phyloP scores from a whole-genome alignment of 2,113 vertebrate species.

The Muntiacus muntjak region DNA sequence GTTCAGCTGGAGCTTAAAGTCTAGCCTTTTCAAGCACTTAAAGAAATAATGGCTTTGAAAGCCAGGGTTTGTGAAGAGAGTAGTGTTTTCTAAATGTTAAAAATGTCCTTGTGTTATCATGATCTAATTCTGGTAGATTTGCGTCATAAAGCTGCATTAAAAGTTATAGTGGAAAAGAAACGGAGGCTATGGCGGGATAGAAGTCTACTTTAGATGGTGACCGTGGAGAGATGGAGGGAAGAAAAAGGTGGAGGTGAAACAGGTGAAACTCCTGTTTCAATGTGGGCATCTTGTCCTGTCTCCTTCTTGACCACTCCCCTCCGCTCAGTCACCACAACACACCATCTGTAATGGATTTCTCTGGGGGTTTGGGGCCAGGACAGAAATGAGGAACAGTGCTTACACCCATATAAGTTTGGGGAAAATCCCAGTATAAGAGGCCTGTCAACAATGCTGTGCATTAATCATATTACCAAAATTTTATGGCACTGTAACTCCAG shows the following conservation, averaged over 20 bases:
- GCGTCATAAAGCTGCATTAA: not conserved
- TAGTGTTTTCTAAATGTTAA: not conserved
- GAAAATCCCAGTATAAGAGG: not conserved
- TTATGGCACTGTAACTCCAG: not conserved
- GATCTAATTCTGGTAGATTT: not conserved
- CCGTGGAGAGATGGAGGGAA: not conserved
- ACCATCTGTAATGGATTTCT: rapidly evolving
- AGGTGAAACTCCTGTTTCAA: not conserved
- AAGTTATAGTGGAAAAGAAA: not conserved
- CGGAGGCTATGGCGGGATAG: not conserved
- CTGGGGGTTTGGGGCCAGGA: not conserved
- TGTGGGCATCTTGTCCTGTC: no score
- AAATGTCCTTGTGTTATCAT: not conserved
- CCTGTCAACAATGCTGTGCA: not conserved
- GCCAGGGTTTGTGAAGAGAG: not conserved
- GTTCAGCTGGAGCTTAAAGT: constrained; percentile 6
- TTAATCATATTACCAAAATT: not conserved
- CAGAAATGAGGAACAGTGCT: not conserved
- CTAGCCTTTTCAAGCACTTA: not conserved
- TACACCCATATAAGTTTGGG: not conserved
- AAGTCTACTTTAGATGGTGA: not conserved
- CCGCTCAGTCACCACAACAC: rapidly evolving
- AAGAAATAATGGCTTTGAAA: not conserved
- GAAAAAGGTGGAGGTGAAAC: not conserved
- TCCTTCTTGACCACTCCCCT: not conserved